A percentile compares a stretch with the other conserved stretches of the same genome.
Conservation (phyloP, 2,888 invertebrate species). For the Parelbella ahira region DNA sequence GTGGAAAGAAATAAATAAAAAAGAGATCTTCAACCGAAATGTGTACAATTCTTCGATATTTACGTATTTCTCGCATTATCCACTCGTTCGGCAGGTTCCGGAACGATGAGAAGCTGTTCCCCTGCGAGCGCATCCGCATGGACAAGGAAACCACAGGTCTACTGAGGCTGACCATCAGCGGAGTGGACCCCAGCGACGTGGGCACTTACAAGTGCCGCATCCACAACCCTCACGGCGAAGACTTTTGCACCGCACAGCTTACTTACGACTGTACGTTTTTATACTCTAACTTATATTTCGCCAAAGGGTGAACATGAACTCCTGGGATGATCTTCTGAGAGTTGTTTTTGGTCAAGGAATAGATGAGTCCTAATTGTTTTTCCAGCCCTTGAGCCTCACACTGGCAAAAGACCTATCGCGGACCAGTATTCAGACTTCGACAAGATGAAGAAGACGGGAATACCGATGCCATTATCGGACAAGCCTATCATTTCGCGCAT, state of each 20-base stretch:
- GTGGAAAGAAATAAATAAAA: too few species aligned
- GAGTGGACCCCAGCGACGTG: conserved; percentile 89
- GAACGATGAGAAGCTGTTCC: conserved; percentile 88
- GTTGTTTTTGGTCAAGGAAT: too few species aligned
- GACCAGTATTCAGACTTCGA: conserved; percentile 93
- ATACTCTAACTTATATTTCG: too few species aligned
- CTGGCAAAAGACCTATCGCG: conserved; percentile 82
- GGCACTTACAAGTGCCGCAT: conserved; percentile 92
- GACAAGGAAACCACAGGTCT: conserved; percentile 92
- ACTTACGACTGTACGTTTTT: conserved; percentile 86
- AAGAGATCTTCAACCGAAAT: too few species aligned
- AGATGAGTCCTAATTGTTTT: too few species aligned
- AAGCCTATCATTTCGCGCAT: conserved; percentile 95
- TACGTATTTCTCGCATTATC: too few species aligned
- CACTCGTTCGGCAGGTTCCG: conserved; percentile 76
- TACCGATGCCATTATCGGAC: conserved; percentile 93
- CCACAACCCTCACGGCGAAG: conserved; percentile 92
- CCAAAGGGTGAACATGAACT: too few species aligned
- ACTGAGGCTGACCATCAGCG: conserved; percentile 88
- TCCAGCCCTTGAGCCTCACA: conserved; percentile 83
- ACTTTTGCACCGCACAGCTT: conserved; percentile 88
- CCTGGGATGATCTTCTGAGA: too few species aligned
- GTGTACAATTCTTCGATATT: too few species aligned
- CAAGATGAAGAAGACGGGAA: conserved; percentile 89
- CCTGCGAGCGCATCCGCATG: conserved; percentile 90